phyloP scores from a whole-genome alignment of 2,113 vertebrate species.

The Nothoprocta perdicaria region DNA sequence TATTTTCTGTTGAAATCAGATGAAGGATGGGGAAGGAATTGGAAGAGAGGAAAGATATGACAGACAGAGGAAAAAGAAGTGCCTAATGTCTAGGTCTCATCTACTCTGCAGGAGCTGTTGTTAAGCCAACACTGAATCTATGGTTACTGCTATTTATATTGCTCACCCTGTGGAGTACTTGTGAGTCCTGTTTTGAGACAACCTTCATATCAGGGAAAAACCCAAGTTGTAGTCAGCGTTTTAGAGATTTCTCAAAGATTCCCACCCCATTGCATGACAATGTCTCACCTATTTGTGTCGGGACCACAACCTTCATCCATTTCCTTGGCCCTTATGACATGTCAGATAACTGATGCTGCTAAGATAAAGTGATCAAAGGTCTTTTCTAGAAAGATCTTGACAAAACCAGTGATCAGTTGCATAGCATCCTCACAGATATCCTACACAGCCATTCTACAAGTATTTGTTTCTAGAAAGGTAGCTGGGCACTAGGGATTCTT shows the following conservation, averaged over 20 bases:
- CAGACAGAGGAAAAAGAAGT: neutral
- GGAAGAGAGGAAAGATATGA: neutral
- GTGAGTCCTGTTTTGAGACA: conserved; percentile 30
- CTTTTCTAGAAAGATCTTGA: neutral
- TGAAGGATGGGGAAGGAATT: neutral
- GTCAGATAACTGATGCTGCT: neutral
- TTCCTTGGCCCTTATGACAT: neutral
- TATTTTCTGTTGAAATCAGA: neutral
- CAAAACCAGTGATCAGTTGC: neutral
- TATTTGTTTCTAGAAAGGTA: neutral
- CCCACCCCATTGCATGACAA: neutral
- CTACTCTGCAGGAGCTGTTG: neutral
- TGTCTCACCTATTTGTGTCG: conserved; percentile 15
- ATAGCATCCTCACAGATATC: neutral
- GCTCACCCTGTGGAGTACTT: neutral
- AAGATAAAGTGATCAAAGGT: conserved; percentile 3
- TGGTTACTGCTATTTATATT: neutral
- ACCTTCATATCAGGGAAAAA: neutral
- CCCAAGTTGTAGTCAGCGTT: conserved; percentile 22
- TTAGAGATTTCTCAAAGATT: conserved; percentile 22
- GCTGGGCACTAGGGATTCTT: neutral
- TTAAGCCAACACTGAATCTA: neutral
- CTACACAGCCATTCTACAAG: neutral
- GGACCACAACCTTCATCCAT: neutral
- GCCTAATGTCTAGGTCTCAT: neutral